Evolutionary conservation across 2,797 vertebrate species (phyloP).

Genomic region (Silurus lanzhouensis): DNA sequence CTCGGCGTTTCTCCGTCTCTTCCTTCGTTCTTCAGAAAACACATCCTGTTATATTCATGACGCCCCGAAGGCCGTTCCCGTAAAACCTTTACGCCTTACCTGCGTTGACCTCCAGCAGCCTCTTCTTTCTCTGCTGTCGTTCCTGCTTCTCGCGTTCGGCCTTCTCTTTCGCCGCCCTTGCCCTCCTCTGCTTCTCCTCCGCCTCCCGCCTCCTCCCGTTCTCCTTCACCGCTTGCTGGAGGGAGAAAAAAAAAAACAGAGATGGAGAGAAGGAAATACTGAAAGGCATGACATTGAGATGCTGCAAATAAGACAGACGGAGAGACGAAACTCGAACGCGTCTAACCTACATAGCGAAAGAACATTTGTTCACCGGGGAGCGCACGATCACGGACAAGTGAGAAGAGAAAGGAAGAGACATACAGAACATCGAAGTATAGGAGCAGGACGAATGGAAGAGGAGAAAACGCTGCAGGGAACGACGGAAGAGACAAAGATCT

Average conservation of each 20-base stretch:
- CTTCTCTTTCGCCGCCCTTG: slow-evolving; percentile 87
- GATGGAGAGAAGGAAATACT: slow-evolving; percentile 24
- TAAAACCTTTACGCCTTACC: slow-evolving; percentile 72
- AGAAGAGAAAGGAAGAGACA: neutral
- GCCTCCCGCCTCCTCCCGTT: slow-evolving; percentile 84
- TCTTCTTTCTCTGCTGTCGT: slow-evolving; percentile 90
- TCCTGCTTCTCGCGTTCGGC: slow-evolving; percentile 90
- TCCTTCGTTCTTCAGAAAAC: neutral
- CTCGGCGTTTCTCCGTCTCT: neutral
- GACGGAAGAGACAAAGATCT: neutral
- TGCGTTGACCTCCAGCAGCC: slow-evolving; percentile 87
- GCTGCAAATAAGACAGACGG: slow-evolving; percentile 3
- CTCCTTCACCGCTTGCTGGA: slow-evolving; percentile 91
- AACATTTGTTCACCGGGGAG: slow-evolving; percentile 10
- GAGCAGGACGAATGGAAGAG: slow-evolving; percentile 3
- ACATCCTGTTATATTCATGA: neutral
- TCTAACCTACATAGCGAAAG: slow-evolving; percentile 2
- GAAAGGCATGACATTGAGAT: slow-evolving; percentile 33
- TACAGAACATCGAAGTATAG: neutral
- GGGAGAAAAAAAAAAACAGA: slow-evolving; percentile 10
- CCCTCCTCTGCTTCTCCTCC: slow-evolving; percentile 90
- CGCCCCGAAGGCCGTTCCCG: neutral
- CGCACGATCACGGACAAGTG: neutral
- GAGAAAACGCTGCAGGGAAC: slow-evolving; percentile 14
- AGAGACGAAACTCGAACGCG: neutral